Evolutionary conservation across 1,140 invertebrate species (phyloP).

Genomic region (Sycobia sp.): DNA sequence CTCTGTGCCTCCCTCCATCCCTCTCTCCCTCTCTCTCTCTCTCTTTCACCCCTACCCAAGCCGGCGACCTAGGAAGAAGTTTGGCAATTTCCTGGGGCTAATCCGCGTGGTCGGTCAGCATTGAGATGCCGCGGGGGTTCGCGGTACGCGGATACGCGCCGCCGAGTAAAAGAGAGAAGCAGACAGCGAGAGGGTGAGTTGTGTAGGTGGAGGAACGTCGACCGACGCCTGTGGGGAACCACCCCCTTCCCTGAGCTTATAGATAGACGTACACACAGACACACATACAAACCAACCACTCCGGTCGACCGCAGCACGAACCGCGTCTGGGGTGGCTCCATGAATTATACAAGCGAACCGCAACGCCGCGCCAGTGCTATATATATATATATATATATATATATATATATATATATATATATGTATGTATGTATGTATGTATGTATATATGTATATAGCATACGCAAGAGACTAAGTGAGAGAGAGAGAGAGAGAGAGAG

Average conservation of each 20-base stretch:
- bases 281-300: too few species aligned
- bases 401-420: too few species aligned
- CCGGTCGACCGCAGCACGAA: conserved; percentile 49
- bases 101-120: conserved; percentile 60
- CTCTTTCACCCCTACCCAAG: too few species aligned
- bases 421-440: too few species aligned
- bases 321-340: conserved; percentile 48
- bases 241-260: conserved; percentile 13
- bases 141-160: conserved; percentile 34
- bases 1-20: too few species aligned
- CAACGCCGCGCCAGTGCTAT: conserved; percentile 28
- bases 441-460: too few species aligned
- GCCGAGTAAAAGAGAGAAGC: conserved; percentile 11
- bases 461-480: too few species aligned
- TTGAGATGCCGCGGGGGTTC: conserved; percentile 57
- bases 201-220: too few species aligned
- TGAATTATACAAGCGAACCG: conserved; percentile 62
- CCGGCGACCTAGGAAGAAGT: conserved; percentile 49
- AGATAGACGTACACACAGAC: too few species aligned
- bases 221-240: not conserved
- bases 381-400: too few species aligned
- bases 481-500: too few species aligned
- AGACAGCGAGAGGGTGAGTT: conserved; percentile 11
- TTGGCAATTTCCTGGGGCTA: conserved; percentile 63
- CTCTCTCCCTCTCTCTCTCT: too few species aligned